Percentiles rank a stretch among this genome's conserved stretches.
phyloP scores from a whole-genome alignment of 2,888 invertebrate genomes.

The Sturmia bella region DNA sequence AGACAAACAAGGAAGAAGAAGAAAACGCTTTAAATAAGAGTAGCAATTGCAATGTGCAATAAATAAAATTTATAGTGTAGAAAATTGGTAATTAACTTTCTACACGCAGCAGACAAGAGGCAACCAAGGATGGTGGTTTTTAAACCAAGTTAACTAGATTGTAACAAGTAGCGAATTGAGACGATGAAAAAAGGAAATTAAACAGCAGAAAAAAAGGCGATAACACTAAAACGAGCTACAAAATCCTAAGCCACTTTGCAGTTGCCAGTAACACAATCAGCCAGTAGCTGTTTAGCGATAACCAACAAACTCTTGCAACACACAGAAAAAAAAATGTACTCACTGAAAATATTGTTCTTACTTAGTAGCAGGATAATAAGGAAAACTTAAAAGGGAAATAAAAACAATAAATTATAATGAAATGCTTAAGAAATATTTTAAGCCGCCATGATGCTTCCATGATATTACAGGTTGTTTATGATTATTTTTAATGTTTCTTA shows the following conservation, averaged over 20 bases:
- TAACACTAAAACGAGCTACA: not conserved
- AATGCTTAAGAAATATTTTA: constrained; percentile 15
- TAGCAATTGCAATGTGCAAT: constrained; percentile 72
- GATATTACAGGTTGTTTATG: constrained; percentile 19
- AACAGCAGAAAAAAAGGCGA: constrained; percentile 7
- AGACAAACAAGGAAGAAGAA: constrained; percentile 4
- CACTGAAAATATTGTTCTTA: constrained; percentile 25
- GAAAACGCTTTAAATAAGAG: constrained; percentile 25
- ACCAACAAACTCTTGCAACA: constrained; percentile 3
- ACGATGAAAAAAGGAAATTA: not conserved
- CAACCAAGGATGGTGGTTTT: constrained; percentile 54
- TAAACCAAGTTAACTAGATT: constrained; percentile 53
- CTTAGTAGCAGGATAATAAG: constrained; percentile 50
- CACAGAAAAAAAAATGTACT: no score
- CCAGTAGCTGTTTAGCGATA: constrained; percentile 14
- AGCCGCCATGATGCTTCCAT: constrained; percentile 6
- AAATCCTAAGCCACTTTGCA: constrained; percentile 50
- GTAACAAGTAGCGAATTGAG: constrained; percentile 41
- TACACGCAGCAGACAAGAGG: constrained; percentile 64
- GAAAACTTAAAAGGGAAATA: constrained; percentile 54
- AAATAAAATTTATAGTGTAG: constrained; percentile 77
- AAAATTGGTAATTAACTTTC: constrained; percentile 76
- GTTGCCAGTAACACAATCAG: constrained; percentile 34
- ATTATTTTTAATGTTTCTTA: no score
- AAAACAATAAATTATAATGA: constrained; percentile 68